phyloP scores from a whole-genome alignment of 1,140 invertebrate species.

The Muscidifurax raptorellus region DNA sequence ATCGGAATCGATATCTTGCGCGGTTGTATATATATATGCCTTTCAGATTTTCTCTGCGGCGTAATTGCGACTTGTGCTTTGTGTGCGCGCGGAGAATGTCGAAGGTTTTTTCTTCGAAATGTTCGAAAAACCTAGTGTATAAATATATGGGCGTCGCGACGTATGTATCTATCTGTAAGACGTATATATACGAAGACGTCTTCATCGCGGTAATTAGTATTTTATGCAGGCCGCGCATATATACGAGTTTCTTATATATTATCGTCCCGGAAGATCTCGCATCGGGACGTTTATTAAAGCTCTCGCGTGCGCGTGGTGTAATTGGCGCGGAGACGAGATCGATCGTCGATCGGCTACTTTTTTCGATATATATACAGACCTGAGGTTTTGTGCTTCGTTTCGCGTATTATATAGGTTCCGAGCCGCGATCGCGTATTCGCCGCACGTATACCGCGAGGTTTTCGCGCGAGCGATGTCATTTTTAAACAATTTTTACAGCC shows the following conservation, averaged over 20 bases:
- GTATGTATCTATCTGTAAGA: too few species aligned
- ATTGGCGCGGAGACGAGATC: constrained; percentile 42
- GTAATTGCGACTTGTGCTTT: neutral
- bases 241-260: neutral
- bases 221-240: constrained; percentile 34
- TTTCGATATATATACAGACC: too few species aligned
- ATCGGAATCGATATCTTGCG: constrained; percentile 63
- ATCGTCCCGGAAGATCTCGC: constrained; percentile 36
- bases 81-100: neutral
- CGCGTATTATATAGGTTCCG: neutral
- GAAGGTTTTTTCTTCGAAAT: neutral
- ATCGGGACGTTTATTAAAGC: constrained; percentile 1
- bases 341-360: neutral
- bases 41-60: neutral
- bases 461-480: neutral
- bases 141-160: too few species aligned
- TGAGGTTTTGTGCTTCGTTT: neutral
- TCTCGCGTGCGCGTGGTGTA: constrained; percentile 2
- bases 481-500: too few species aligned
- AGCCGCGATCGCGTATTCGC: neutral
- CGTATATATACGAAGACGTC: neutral
- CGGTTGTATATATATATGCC: constrained; percentile 28
- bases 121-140: too few species aligned
- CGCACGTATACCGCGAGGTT: neutral
- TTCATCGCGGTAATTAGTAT: constrained; percentile 23